A percentile compares a stretch with the other conserved stretches of the same genome.
phyloP scores from a whole-genome alignment of 1,140 invertebrate species.

The Heliothis virescens region DNA sequence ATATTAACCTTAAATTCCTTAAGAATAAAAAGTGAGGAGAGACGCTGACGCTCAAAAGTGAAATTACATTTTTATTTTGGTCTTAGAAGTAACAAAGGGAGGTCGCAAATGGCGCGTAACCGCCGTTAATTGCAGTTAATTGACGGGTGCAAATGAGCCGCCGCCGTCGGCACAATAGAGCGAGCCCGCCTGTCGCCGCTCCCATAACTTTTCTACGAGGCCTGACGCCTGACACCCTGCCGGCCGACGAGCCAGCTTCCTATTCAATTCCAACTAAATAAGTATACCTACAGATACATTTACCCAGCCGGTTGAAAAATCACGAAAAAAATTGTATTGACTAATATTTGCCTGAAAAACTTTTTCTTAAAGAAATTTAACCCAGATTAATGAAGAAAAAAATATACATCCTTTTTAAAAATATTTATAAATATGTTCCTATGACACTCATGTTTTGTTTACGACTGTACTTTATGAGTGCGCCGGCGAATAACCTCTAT shows the following conservation, averaged over 20 bases:
- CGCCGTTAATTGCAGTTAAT: constrained; percentile 53
- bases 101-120: constrained; percentile 39
- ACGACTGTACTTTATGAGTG: constrained; percentile 21
- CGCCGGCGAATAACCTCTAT: constrained; percentile 50
- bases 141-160: constrained; percentile 54
- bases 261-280: constrained; percentile 28
- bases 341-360: neutral
- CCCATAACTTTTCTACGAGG: constrained; percentile 32
- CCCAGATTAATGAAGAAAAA: neutral
- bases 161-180: constrained; percentile 33
- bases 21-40: neutral
- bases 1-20: constrained; percentile 6
- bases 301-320: constrained; percentile 16
- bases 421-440: neutral
- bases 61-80: constrained; percentile 36
- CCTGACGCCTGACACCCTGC: neutral
- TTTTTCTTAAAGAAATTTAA: neutral
- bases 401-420: neutral
- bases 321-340: neutral
- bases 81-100: constrained; percentile 39
- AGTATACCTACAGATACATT: constrained; percentile 3
- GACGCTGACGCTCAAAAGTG: constrained; percentile 3
- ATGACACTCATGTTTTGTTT: constrained; percentile 12
- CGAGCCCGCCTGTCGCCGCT: constrained; percentile 33
- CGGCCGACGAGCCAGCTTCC: constrained; percentile 13